These are phyloP conservation scores for Eristalis intricaria DNA, from an alignment of 2,888 invertebrate species.

Conservation along the genomic window DNA sequence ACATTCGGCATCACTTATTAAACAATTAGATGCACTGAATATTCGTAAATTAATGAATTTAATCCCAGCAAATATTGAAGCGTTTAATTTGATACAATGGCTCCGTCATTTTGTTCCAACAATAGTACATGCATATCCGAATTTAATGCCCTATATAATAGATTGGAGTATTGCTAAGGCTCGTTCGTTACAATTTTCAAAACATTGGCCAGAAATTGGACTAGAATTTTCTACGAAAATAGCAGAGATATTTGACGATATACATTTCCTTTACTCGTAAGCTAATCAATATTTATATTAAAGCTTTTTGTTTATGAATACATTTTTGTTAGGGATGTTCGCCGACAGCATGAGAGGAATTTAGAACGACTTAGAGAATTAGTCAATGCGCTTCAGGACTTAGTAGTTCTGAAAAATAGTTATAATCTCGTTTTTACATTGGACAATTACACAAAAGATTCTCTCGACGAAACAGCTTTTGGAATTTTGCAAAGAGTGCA, in stretches of 20 bases:
- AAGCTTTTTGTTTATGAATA: neutral
- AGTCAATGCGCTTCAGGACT: slow-evolving; percentile 78
- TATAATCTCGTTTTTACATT: slow-evolving; percentile 79
- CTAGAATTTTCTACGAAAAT: slow-evolving; percentile 80
- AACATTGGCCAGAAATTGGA: slow-evolving; percentile 81
- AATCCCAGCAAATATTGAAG: slow-evolving; percentile 78
- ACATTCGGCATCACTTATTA: slow-evolving; percentile 78
- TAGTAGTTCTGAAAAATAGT: slow-evolving; percentile 78
- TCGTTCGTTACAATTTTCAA: slow-evolving; percentile 78
- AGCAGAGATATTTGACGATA: slow-evolving; percentile 78
- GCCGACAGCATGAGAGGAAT: slow-evolving; percentile 78
- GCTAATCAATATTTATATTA: slow-evolving; percentile 40
- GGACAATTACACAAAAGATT: slow-evolving; percentile 79
- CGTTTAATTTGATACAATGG: slow-evolving; percentile 80
- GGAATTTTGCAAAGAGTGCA: slow-evolving; percentile 79
- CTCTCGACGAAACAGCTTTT: slow-evolving; percentile 79
- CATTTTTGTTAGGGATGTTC: slow-evolving; percentile 77
- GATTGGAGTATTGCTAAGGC: slow-evolving; percentile 80
- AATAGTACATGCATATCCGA: slow-evolving; percentile 79
- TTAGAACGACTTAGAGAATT: slow-evolving; percentile 77
- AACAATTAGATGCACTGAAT: slow-evolving; percentile 76
- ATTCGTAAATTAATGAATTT: slow-evolving; percentile 77
- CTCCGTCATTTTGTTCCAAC: slow-evolving; percentile 79
- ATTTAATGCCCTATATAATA: slow-evolving; percentile 78
- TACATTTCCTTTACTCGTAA: slow-evolving; percentile 79